Percentiles rank a stretch among this genome's conserved stretches.
phyloP scores from a whole-genome alignment of 2,113 vertebrate genomes.

The Vireo altiloquus region DNA sequence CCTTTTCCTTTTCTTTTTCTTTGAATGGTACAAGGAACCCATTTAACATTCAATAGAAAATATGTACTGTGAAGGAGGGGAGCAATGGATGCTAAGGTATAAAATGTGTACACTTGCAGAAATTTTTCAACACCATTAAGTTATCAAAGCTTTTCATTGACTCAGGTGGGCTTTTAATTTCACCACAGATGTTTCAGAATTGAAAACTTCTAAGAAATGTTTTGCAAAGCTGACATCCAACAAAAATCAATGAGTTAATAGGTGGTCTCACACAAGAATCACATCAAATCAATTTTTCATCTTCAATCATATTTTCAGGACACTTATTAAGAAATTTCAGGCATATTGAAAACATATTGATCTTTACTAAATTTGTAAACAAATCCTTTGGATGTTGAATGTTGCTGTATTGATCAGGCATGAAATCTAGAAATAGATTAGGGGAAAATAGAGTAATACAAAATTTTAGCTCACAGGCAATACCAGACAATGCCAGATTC shows the following conservation, averaged over 20 bases:
- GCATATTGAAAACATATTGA: slow-evolving; percentile 28
- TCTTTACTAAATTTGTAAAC: slow-evolving; percentile 3
- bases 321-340: slow-evolving; percentile 7
- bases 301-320: not conserved
- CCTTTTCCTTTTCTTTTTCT: not conserved
- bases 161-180: not conserved
- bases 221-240: not conserved
- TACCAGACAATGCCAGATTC: not conserved
- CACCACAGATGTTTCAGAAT: not conserved
- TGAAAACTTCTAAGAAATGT: not conserved
- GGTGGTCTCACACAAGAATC: not conserved
- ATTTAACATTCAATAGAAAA: not conserved
- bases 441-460: not conserved
- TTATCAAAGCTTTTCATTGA: not conserved
- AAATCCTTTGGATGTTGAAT: not conserved
- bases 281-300: slow-evolving; percentile 36
- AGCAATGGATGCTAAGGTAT: not conserved
- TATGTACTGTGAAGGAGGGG: not conserved
- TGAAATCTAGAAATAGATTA: not conserved
- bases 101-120: not conserved
- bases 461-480: not conserved
- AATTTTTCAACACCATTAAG: not conserved
- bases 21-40: not conserved
- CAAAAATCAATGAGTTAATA: slow-evolving; percentile 26
- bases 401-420: not conserved